A percentile compares a stretch with the other conserved stretches of the same genome.
Conservation (phyloP, 2,797 vertebrate genomes). For the Xerus rutilus region DNA sequence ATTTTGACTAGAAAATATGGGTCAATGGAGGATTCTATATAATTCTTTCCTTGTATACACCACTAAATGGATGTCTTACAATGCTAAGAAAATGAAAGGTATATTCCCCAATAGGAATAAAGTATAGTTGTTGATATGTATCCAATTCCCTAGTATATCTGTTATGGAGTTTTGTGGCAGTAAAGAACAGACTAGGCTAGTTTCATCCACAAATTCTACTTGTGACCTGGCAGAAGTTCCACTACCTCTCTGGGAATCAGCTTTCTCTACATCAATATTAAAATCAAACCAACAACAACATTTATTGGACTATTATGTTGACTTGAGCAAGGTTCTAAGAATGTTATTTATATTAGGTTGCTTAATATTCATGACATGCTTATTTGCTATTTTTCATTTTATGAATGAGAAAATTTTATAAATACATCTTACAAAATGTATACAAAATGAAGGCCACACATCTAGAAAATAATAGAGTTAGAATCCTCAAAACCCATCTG, state of each 20-base stretch:
- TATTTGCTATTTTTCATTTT: not conserved
- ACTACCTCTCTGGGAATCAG: not conserved
- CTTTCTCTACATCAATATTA: not conserved
- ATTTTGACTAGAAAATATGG: not conserved
- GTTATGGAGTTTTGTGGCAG: not conserved
- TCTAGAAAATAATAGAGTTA: not conserved
- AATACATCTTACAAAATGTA: not conserved
- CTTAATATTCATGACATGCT: not conserved
- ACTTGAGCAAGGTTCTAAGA: not conserved
- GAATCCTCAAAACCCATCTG: not conserved
- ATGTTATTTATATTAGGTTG: too few species aligned
- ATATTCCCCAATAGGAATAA: not conserved
- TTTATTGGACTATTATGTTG: not conserved
- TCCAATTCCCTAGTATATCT: not conserved
- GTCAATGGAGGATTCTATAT: not conserved
- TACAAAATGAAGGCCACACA: not conserved
- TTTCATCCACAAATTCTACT: not conserved
- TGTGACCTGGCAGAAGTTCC: not conserved
- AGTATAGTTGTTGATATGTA: too few species aligned
- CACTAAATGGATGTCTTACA: not conserved
- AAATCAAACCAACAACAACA: not conserved
- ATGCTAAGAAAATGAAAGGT: not conserved
- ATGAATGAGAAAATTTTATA: not conserved
- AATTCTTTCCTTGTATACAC: not conserved
- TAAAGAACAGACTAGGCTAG: not conserved